phyloP scores from a whole-genome alignment of 2,113 vertebrate genomes.

The Blennius ocellaris region DNA sequence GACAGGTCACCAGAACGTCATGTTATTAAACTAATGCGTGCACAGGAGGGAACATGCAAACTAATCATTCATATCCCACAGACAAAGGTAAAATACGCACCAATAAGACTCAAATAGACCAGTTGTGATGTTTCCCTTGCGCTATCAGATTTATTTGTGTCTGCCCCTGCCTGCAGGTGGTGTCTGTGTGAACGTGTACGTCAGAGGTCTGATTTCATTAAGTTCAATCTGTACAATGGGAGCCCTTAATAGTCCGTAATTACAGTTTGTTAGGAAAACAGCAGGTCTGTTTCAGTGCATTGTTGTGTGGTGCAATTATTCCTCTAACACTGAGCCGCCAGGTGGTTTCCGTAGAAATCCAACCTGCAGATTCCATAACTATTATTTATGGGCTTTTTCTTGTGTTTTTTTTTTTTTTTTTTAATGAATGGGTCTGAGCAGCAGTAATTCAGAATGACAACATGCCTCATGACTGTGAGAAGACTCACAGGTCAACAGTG shows the following conservation, averaged over 20 bases:
- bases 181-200: conserved; percentile 7
- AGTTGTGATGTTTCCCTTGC: not conserved
- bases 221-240: conserved; percentile 10
- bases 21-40: no score
- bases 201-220: conserved; percentile 49
- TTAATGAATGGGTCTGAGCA: not conserved
- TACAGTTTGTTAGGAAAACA: conserved; percentile 21
- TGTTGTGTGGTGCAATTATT: conserved; percentile 17
- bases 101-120: conserved; percentile 6
- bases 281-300: conserved; percentile 7
- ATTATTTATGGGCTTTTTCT: not conserved
- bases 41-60: no score
- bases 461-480: not conserved
- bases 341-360: conserved; percentile 17
- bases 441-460: not conserved
- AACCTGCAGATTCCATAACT: conserved; percentile 11
- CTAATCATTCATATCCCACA: no score
- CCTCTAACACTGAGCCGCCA: conserved; percentile 26
- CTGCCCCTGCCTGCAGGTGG: not conserved
- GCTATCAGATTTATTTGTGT: conserved; percentile 14
- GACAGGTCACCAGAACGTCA: no score
- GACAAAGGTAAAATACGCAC: not conserved
- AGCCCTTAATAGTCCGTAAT: conserved; percentile 44
- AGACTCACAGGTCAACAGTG: conserved; percentile 35
- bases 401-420: no score